Evolutionary conservation across 2,797 vertebrate species (phyloP), one percentile per base, ranked within the genome.

Genomic region (Molossus molossus): DNA sequence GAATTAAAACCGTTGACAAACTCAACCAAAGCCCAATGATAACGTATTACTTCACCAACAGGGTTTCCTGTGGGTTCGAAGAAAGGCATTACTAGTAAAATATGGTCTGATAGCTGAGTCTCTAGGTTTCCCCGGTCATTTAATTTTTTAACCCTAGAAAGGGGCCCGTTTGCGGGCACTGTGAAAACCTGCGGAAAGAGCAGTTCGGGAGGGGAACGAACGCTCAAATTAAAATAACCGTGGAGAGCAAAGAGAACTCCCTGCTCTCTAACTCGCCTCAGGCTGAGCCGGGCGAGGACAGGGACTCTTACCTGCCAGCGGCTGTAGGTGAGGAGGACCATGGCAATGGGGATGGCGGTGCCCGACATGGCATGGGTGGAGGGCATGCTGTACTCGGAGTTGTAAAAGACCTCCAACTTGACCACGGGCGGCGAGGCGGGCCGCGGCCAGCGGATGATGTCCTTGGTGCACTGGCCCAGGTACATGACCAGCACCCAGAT

Each of bases 361-460:
- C 99, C 99, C 1, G 99, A 99, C 99, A 99, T 99, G 98, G 99
- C 99, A 96, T 99, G 99, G 0, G 99, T 99, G 97, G 99, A 99
- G 53, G 99, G 99, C 99, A 99, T 99, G 98, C 99, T 99, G 98
- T 99, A 99, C 98, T 99, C 99, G 0, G 99, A 99, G 98, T 99
- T 99, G 98, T 99, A 99, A 92, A 99, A 99, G 97, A 99, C 98
- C 98, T 99, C 99, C 98, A 99, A 98, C 93, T 99, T 99, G 85
- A 99, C 98, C 90, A 99, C 99, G 0, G 99, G 99, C 0, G 99
- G 99, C 0, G 99, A 99, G 13, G 99, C 98, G 57, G 99, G 99
- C 92, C 99, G 98, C 50, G 99, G 98, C 99, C 99, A 99, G 81
- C 99, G 98, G 94, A 99, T 95, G 85, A 99, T 95, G 93, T 99